Base-by-base conservation (phyloP, 2,113 vertebrate species). In the Chitala chitala region DNA sequence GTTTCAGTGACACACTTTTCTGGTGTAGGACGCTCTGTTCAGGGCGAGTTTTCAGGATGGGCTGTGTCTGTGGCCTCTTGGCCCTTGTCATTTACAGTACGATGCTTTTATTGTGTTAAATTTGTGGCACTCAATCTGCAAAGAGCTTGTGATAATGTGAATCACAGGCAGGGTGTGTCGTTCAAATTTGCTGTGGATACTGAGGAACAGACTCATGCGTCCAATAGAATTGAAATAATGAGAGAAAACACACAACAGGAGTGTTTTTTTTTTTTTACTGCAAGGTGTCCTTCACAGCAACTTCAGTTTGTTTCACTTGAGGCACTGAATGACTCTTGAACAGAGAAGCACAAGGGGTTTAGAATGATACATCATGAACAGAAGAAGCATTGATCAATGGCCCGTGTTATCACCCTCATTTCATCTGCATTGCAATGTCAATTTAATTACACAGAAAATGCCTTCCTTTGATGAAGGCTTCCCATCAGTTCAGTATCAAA, bases 391-490 rank as follows among this genome's bases (percentile, higher is more conserved):
- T 56, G 55, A 71, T 46, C 61, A 24, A 46, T 13, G 9, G 22
- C 58, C 54, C 59, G 40, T 2, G 36, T 59, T 59, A 33, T 46
- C 71, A 46, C 24, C 55, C 22, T 56, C 54, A 10, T 61, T 61
- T 33, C 38, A 46, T 72, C 55, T 72, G 10, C 22, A 33, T 72
- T 31, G 20, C 55, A 33, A 44, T 72, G 71, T 72, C 55, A 48
- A 61, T 72, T 61, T 44, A 61, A 59, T 72, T 72, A 72, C 36
- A 26, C 53, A 42, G 33, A 59, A 72, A 61, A 31, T 7, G 12
- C 12, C 1, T 59, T 58, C 53, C 59, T 24, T 44, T 36, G 53
- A 22, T 46, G 31, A 72, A 58, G 6, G 44, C 22, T 29, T 20
- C 40, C 9, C 8, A 59, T 72, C 38, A 1, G 53, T 44, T 20